A percentile compares a stretch with the other conserved stretches of the same genome.
Evolutionary conservation across 2,113 vertebrate genomes (phyloP).

Genomic region (Leptodactylus fuscus): DNA sequence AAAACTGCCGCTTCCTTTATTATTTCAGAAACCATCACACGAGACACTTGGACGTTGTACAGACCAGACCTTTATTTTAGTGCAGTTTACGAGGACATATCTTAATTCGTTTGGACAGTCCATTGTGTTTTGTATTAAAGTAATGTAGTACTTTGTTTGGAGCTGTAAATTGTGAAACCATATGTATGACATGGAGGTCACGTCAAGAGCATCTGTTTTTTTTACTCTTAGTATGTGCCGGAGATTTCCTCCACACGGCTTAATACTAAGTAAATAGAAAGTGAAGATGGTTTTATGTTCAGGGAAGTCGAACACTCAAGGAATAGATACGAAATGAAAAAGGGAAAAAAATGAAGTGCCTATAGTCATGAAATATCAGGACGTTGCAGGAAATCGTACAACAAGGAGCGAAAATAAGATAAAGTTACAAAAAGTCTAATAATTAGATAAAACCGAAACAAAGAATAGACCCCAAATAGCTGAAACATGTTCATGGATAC

Average conservation of each 20-base stretch:
- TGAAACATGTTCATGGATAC: too few species aligned
- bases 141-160: slow-evolving; percentile 38
- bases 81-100: slow-evolving; percentile 14
- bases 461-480: too few species aligned
- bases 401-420: too few species aligned
- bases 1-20: not conserved
- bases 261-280: slow-evolving; percentile 39
- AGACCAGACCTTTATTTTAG: slow-evolving; percentile 41
- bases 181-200: slow-evolving; percentile 53
- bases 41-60: not conserved
- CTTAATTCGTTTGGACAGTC: slow-evolving; percentile 44
- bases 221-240: slow-evolving; percentile 39
- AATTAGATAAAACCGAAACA: too few species aligned
- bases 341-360: not conserved
- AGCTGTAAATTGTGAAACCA: slow-evolving; percentile 54
- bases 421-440: too few species aligned
- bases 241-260: slow-evolving; percentile 47
- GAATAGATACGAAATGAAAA: slow-evolving; percentile 5
- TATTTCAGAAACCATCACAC: not conserved
- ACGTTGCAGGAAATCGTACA: too few species aligned
- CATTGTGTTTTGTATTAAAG: slow-evolving; percentile 55
- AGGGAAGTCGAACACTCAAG: slow-evolving; percentile 3
- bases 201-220: slow-evolving; percentile 52
- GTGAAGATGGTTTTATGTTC: slow-evolving; percentile 20
- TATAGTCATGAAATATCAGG: not conserved